Evolutionary conservation across 2,888 invertebrate species (phyloP).

Genomic region (Mythimna impura): DNA sequence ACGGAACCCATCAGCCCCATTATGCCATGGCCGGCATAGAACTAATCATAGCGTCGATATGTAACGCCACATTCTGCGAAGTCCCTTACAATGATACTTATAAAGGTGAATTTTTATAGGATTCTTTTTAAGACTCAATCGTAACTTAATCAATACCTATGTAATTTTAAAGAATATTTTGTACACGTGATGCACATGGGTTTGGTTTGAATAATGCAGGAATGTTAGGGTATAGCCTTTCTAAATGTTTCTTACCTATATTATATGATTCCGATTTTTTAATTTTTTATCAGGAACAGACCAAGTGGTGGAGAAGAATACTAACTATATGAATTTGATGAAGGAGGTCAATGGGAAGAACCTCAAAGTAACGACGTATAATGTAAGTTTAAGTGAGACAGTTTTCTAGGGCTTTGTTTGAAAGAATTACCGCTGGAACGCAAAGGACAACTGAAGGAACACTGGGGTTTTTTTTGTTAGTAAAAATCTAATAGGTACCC

Average conservation of each 20-base stretch:
- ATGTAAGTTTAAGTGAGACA: slow-evolving; percentile 75
- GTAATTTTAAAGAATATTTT: background rate
- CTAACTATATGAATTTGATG: slow-evolving; percentile 64
- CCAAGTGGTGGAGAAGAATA: slow-evolving; percentile 63
- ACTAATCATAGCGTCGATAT: slow-evolving; percentile 83
- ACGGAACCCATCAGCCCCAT: slow-evolving; percentile 35
- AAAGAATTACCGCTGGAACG: too few relatives aligned
- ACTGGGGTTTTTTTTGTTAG: too few relatives aligned
- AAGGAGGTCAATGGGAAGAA: slow-evolving; percentile 83
- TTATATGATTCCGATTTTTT: background rate
- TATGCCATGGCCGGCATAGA: slow-evolving; percentile 83
- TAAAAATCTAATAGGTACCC: too few relatives aligned
- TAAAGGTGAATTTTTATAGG: slow-evolving; percentile 47
- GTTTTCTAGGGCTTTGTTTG: background rate
- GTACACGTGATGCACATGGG: too few relatives aligned
- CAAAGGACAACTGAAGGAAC: too few relatives aligned
- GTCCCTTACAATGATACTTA: slow-evolving; percentile 76
- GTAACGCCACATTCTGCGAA: slow-evolving; percentile 85
- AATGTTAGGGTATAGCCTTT: background rate
- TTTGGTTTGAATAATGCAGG: too few relatives aligned
- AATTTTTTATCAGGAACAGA: slow-evolving; percentile 31
- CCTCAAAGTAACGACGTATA: slow-evolving; percentile 83
- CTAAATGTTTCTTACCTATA: too few relatives aligned
- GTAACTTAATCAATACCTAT: background rate
- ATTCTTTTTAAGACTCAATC: background rate